Base-by-base conservation (phyloP, 2,797 vertebrate genomes). In the Notamacropus eugenii region DNA sequence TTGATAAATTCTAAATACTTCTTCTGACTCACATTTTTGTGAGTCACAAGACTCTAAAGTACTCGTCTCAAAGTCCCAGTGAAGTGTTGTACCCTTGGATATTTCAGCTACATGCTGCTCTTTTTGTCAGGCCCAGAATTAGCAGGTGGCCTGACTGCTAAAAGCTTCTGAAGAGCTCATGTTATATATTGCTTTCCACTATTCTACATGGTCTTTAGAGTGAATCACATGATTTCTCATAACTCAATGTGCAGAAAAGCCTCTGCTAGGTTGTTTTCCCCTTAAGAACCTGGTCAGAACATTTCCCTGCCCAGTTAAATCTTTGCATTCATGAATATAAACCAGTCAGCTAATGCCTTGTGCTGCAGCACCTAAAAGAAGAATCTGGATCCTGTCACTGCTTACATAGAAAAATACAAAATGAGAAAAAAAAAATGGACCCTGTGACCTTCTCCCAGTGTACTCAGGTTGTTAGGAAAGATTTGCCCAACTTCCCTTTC, bases 241-340 rank as follows among this genome's bases (percentile, higher is more conserved):
- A 82, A 19, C 67, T 82, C 67, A 74, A 29, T 1, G 67, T 24
- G 0, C n/a, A 82, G 67, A 82, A 46, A 55, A 96, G 93, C 6
- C 95, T 59, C 91, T 95, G 31, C 31, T 67, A 92, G 94, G 28
- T 56, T 67, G 50, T 96, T 93, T 97, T 93, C 22, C 29, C 28
- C n/a, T 91, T 40, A 82, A 82, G n/a, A 82, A 82, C 19, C 67
- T 82, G 19, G n/a, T 82, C n/a, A 96, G 94, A 97, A 55, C 31
- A 74, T 91, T 95, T 93, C 28, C 97, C 52, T 94, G 74, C 0
- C 9, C 94, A 82, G 52, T 93, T 95, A 29, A 74, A 91, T 94
- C 54, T 22, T 95, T 96, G 55, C 52, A 54, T 97, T 97, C 97
- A 74, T 95, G 62, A 97, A 94, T 50, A 94, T 57, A 97, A 98